phyloP scores from a whole-genome alignment of 1,140 invertebrate species.

The Cyclina sinensis region DNA sequence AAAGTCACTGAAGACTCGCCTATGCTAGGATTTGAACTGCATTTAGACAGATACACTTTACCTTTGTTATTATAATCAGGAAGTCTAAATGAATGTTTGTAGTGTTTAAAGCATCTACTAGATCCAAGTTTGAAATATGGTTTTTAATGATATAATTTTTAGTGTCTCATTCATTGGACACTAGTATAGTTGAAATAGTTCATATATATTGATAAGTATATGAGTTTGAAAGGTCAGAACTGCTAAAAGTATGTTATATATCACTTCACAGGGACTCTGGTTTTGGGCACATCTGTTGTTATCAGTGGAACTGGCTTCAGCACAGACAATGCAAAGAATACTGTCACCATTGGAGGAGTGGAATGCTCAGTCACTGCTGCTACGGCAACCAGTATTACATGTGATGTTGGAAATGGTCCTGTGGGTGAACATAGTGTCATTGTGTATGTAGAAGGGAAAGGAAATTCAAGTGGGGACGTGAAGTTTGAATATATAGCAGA shows the following conservation, averaged over 20 bases:
- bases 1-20: too few relatives aligned
- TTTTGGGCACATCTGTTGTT: conserved; percentile 53
- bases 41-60: too few relatives aligned
- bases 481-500: conserved; percentile 69
- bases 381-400: conserved; percentile 69
- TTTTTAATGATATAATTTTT: too few relatives aligned
- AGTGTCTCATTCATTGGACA: too few relatives aligned
- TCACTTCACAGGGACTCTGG: conserved; percentile 40
- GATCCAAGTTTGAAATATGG: too few relatives aligned
- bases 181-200: not conserved
- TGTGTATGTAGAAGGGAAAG: conserved; percentile 75
- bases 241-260: not conserved
- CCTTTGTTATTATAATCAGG: too few relatives aligned
- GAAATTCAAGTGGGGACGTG: conserved; percentile 62
- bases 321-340: conserved; percentile 62
- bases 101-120: too few relatives aligned
- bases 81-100: too few relatives aligned
- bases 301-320: conserved; percentile 77
- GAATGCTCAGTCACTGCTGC: conserved; percentile 66
- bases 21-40: too few relatives aligned
- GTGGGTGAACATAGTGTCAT: conserved; percentile 71
- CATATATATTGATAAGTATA: not conserved
- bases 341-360: conserved; percentile 72
- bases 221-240: not conserved
- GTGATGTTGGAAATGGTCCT: conserved; percentile 76